A percentile compares a stretch with the other conserved stretches of the same genome.
Conservation (phyloP, 2,888 invertebrate species). For the Mesorhabditis spiculigera region DNA sequence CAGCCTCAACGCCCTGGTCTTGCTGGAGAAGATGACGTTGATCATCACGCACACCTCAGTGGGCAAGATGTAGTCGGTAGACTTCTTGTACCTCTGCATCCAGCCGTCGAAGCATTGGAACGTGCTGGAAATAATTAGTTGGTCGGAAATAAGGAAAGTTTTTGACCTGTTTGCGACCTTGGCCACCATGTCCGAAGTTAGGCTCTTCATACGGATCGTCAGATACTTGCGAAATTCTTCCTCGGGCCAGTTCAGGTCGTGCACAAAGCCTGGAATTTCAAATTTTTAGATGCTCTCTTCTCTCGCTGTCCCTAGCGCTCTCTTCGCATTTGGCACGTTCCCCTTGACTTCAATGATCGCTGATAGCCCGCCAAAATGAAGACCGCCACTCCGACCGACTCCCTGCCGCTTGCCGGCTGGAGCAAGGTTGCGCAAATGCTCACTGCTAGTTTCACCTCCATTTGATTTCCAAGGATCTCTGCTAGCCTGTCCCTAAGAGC, state of each 20-base stretch:
- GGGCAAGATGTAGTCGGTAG: conserved; percentile 94
- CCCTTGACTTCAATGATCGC: too few relatives aligned
- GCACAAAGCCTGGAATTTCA: conserved; percentile 73
- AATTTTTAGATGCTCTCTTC: neutral
- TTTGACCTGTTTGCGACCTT: conserved; percentile 63
- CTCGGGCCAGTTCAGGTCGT: conserved; percentile 98
- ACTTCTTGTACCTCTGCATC: conserved; percentile 61
- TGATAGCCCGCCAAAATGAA: too few relatives aligned
- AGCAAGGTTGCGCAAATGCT: too few relatives aligned
- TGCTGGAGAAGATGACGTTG: conserved; percentile 94
- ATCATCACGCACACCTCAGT: conserved; percentile 97
- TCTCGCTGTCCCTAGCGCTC: too few relatives aligned
- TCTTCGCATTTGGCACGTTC: too few relatives aligned
- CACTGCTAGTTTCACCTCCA: too few relatives aligned
- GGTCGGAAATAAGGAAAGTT: neutral
- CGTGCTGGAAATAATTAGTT: conserved; percentile 59
- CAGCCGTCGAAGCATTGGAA: conserved; percentile 71
- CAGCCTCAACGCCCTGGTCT: conserved; percentile 64
- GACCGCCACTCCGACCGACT: too few relatives aligned
- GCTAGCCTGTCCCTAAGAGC: too few relatives aligned
- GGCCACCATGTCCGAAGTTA: conserved; percentile 99
- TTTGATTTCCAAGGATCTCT: too few relatives aligned
- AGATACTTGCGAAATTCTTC: conserved; percentile 92
- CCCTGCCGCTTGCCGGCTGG: too few relatives aligned
- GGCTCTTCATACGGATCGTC: conserved; percentile 89